These are phyloP conservation scores for Arge pagana DNA, from an alignment of 2,888 invertebrate species.

Conservation along the genomic window DNA sequence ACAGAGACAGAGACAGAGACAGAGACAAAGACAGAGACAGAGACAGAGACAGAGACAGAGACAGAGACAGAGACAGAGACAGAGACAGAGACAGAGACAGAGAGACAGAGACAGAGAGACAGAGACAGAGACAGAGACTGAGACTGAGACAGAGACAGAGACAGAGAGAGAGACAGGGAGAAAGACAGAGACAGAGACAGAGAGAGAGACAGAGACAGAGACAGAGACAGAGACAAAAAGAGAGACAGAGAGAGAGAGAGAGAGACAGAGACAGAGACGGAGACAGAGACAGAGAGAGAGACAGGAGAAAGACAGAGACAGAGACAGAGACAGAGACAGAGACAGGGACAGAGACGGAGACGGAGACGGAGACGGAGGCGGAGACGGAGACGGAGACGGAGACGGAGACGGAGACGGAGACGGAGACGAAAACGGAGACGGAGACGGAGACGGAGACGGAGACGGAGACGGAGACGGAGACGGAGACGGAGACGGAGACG, in stretches of 20 bases:
- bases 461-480: not conserved
- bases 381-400: not conserved
- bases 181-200: not conserved
- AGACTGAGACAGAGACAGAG: not conserved
- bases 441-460: not conserved
- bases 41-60: not conserved
- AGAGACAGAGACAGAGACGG: not conserved
- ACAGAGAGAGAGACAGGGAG: too few species aligned
- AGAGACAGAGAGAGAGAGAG: not conserved
- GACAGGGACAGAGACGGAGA: too few species aligned
- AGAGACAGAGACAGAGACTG: constrained; percentile 13
- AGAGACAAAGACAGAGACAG: too few species aligned
- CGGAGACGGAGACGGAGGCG: too few species aligned
- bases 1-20: too few species aligned
- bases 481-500: not conserved
- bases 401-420: not conserved
- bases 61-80: not conserved
- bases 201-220: not conserved
- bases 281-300: too few species aligned
- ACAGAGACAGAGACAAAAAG: too few species aligned
- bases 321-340: not conserved
- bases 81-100: not conserved
- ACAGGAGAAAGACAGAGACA: not conserved
- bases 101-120: constrained; percentile 13
- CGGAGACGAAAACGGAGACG: too few species aligned